Base-by-base conservation (phyloP, 2,797 vertebrate species). In the Mormyrops attenuatus region DNA sequence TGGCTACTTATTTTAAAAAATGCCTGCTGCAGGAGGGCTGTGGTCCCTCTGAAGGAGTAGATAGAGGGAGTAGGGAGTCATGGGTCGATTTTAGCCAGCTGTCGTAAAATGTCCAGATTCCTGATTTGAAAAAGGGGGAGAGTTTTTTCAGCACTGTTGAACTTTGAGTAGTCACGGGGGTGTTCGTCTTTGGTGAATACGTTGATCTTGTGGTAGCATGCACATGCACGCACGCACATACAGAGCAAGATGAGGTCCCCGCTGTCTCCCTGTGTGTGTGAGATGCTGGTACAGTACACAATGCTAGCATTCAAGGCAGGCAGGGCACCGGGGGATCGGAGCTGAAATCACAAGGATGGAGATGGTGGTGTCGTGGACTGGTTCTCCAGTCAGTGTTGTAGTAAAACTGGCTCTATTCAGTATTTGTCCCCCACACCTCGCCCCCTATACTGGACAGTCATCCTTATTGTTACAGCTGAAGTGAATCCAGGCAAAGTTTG, bases 1-100 rank as follows among this genome's bases (percentile, higher is more conserved):
- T 22, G 82, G 57, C 80, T 49, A 50, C 82, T 89, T 89, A 89
- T 89, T 30, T 30, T 11, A 50, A 85, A 63, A 66, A 26, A 85
- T 55, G 57, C 60, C 85, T 53, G 49, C 11, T 86, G 22, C 50
- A 55, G 30, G 85, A 55, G 60, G 86, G 2, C 55, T 87, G 85
- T 57, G 53, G 85, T 57, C 30, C 34, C 30, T 63, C 30, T 60
- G 86, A 4, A 52, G 44, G 22, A 82, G 26, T n/a, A 13, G n/a
- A 44, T 13, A 5, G 87, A 63, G 49, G 22, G 44, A 30, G 49
- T 26, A 85, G 47, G 22, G 84, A 15, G 84, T 50, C 22, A 30
- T 5, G 11, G 44, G 20, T 47, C 44, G 13, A 85, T 85, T 47
- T 85, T 85, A 85, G 84, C 84, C 84, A 26, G 84, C 49, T 85